phyloP scores from a whole-genome alignment of 2,888 invertebrate genomes.

The Amphipyra tragopoginis region DNA sequence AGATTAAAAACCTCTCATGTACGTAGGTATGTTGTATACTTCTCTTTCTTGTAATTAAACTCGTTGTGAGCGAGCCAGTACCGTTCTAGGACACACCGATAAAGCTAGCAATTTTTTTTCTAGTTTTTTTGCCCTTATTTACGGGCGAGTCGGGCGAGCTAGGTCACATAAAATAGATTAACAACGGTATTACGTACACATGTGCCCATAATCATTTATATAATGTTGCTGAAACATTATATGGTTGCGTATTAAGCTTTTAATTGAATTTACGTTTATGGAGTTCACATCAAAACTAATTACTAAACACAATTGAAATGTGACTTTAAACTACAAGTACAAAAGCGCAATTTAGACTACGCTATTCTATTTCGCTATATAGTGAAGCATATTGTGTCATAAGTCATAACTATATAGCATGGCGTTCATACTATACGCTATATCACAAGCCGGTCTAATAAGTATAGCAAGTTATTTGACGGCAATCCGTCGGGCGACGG shows the following conservation, averaged over 20 bases:
- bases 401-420: too few relatives aligned
- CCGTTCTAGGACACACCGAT: slow-evolving; percentile 3
- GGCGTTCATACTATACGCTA: too few relatives aligned
- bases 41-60: slow-evolving; percentile 15
- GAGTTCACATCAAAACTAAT: background rate
- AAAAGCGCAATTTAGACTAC: too few relatives aligned
- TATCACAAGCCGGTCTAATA: too few relatives aligned
- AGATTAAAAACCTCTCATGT: too few relatives aligned
- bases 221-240: slow-evolving; percentile 2
- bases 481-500: too few relatives aligned
- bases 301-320: background rate
- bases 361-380: too few relatives aligned
- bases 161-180: slow-evolving; percentile 18
- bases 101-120: background rate
- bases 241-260: background rate
- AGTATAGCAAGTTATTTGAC: too few relatives aligned
- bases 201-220: background rate
- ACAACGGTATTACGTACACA: background rate
- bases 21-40: background rate
- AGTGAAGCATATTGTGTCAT: too few relatives aligned
- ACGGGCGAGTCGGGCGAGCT: background rate
- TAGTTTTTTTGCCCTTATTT: slow-evolving; percentile 8
- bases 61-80: background rate
- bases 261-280: background rate
- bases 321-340: too few relatives aligned